Base-by-base conservation (phyloP, 2,888 invertebrate species). In the Punctoribates punctum region DNA sequence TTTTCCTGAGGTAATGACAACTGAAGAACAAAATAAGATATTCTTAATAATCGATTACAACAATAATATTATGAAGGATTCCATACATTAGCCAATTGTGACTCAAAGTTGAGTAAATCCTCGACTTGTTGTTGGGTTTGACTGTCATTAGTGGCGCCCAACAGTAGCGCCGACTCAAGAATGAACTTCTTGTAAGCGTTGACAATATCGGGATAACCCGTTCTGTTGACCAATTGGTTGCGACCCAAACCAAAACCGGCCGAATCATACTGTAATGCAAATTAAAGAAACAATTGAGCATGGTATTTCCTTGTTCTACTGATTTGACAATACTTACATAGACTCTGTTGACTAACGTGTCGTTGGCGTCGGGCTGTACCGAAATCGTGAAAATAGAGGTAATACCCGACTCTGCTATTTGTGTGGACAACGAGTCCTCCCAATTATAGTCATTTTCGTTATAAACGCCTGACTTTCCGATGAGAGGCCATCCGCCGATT, bases 1-100 rank as follows among this genome's bases (percentile, higher is more conserved):
- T 79, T 78, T 25, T 80, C 81, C 23, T 29, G 54, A 5, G 79
- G 46, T 72, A 46, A 48, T 27, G 72, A 72, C 27, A 72, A 27
- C 72, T 72, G n/a, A 48, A 72, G 27, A 46, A 48, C 15, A 23
- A 46, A 42, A 20, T 23, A 34, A 20, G 4, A 70, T 8, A 17
- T n/a, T n/a, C n/a, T n/a, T n/a, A n/a, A n/a, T n/a, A n/a, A n/a
- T n/a, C n/a, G n/a, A 20, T 70, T 9, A 70, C 25, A 25, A 13
- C 25, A 6, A 25, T 48, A 46, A 25, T 27, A 8, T 48, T 27
- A 25, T 20, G 8, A 8, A 20, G 23, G 25, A 25, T 25, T 46
- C 8, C 42, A 46, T 72, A 72, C 72, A 72, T 25, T 48, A 25
- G 75, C 75, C n/a, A 75, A n/a, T 46, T 72, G 5, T 54, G 51